phyloP scores from a whole-genome alignment of 2,797 vertebrate species.

The Loriculus beryllinus region DNA sequence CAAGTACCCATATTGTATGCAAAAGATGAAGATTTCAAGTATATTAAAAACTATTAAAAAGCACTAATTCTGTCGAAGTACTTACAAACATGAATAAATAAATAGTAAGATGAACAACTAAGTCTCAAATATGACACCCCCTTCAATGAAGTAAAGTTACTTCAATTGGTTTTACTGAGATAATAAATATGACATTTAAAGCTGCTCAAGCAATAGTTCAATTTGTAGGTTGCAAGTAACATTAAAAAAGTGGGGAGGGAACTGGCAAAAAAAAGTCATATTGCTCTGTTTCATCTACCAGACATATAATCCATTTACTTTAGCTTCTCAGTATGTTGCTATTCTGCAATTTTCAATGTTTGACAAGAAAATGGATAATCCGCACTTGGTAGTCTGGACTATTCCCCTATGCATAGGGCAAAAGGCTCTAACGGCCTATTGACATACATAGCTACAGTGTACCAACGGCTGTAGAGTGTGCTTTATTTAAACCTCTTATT shows the following conservation, averaged over 20 bases:
- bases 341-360: slow-evolving; percentile 46
- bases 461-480: slow-evolving; percentile 70
- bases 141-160: slow-evolving; percentile 64
- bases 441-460: slow-evolving; percentile 68
- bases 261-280: slow-evolving; percentile 66
- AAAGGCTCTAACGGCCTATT: slow-evolving; percentile 54
- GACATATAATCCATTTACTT: slow-evolving; percentile 62
- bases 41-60: slow-evolving; percentile 62
- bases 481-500: slow-evolving; percentile 69
- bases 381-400: slow-evolving; percentile 48
- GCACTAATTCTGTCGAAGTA: slow-evolving; percentile 61
- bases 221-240: slow-evolving; percentile 56
- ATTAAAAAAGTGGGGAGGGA: slow-evolving; percentile 38
- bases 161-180: slow-evolving; percentile 51
- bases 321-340: slow-evolving; percentile 38
- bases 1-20: slow-evolving; percentile 65
- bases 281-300: slow-evolving; percentile 66
- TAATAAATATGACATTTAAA: slow-evolving; percentile 70
- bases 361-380: slow-evolving; percentile 54
- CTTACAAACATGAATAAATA: slow-evolving; percentile 75
- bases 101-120: slow-evolving; percentile 64
- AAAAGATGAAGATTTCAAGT: slow-evolving; percentile 67
- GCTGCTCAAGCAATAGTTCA: slow-evolving; percentile 68
- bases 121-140: slow-evolving; percentile 64
- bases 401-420: slow-evolving; percentile 52